Evolutionary conservation across 2,888 invertebrate species (phyloP).

Genomic region (Andrena chrysosceles): DNA sequence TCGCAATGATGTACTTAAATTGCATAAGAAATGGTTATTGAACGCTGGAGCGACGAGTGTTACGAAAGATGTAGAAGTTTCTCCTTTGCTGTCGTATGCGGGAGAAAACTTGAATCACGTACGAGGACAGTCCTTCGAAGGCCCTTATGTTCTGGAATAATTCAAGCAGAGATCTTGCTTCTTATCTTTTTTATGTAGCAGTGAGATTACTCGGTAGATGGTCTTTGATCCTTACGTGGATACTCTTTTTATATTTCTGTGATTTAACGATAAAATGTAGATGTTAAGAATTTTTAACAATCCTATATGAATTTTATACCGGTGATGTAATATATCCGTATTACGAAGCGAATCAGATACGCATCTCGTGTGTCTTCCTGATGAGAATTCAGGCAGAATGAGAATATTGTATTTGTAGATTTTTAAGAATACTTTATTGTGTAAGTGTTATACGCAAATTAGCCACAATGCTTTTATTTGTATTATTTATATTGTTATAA

Average conservation of each 20-base stretch:
- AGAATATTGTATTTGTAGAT: neutral
- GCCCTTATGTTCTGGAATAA: constrained; percentile 85
- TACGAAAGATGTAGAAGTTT: constrained; percentile 92
- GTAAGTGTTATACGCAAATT: constrained; percentile 5
- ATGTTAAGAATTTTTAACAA: constrained; percentile 14
- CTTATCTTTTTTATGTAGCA: neutral
- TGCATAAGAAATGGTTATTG: constrained; percentile 93
- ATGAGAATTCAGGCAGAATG: neutral
- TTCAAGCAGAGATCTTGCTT: neutral
- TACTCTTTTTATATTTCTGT: constrained; percentile 33
- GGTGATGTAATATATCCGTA: neutral
- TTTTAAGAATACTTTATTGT: constrained; percentile 6
- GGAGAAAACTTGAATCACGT: constrained; percentile 93
- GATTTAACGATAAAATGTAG: constrained; percentile 39
- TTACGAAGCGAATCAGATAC: neutral
- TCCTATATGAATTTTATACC: constrained; percentile 23
- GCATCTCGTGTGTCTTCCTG: neutral
- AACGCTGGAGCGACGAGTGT: constrained; percentile 92
- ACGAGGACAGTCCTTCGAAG: constrained; percentile 88
- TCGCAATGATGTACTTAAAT: constrained; percentile 90
- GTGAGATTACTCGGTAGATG: neutral
- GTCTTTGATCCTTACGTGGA: neutral
- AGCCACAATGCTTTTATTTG: neutral
- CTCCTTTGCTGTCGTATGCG: constrained; percentile 95
- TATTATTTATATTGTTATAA: neutral